Evolutionary conservation across 2,113 vertebrate species (phyloP).

Genomic region (Chamaetylas fuelleborni): DNA sequence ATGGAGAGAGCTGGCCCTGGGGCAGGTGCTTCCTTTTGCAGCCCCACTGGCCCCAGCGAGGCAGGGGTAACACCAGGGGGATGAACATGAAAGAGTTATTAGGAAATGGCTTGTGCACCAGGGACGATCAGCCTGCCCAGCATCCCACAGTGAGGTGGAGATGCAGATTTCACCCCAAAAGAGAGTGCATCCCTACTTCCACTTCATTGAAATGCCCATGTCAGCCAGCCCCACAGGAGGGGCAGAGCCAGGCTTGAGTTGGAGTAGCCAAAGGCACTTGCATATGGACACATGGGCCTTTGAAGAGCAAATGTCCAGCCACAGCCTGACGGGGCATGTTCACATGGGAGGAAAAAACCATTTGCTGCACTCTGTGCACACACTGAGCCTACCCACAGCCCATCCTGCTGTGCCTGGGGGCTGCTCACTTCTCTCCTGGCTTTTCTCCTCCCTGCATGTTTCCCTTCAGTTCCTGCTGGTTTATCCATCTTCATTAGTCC

Average conservation of each 20-base stretch:
- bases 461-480: background rate
- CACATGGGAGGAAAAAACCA: background rate
- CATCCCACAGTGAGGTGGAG: background rate
- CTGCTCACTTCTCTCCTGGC: background rate
- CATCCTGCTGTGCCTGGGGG: background rate
- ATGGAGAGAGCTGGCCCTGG: background rate
- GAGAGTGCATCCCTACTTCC: background rate
- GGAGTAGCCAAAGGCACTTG: background rate
- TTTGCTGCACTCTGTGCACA: background rate
- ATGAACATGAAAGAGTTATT: background rate
- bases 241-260: background rate
- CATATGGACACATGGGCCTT: background rate
- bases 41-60: background rate
- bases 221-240: background rate
- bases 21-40: background rate
- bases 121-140: background rate
- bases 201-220: background rate
- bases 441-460: background rate
- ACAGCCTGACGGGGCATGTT: accelerated
- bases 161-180: background rate
- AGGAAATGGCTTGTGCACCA: background rate
- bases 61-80: background rate
- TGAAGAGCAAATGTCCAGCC: background rate
- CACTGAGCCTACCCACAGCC: background rate
- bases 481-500: background rate